Evolutionary conservation across 2,888 invertebrate genomes (phyloP).

Genomic region (Heteromyza rotundicornis): DNA sequence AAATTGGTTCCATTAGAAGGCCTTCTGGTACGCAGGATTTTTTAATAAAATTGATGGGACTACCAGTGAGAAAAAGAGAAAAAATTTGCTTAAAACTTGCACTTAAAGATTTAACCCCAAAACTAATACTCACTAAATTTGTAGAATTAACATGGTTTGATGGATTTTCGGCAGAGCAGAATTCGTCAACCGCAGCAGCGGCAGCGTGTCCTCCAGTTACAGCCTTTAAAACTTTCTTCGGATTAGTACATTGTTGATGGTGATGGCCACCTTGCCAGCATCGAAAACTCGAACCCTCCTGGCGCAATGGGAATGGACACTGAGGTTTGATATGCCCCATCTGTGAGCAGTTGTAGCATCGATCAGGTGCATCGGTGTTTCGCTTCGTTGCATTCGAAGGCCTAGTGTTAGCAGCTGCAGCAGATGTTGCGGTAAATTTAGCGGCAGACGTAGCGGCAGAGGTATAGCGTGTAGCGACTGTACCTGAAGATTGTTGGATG

Average conservation of each 20-base stretch:
- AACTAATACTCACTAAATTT: slow-evolving; percentile 14
- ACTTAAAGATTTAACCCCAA: slow-evolving; percentile 4
- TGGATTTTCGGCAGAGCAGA: no score
- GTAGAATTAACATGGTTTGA: no score
- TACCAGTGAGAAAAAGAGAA: slow-evolving; percentile 24
- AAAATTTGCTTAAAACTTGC: slow-evolving; percentile 4
- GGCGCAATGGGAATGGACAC: not conserved
- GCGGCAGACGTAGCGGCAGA: not conserved
- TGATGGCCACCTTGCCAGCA: not conserved
- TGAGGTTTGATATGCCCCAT: no score
- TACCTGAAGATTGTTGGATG: no score
- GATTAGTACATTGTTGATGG: not conserved
- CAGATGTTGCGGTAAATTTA: not conserved
- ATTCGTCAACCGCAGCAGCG: no score
- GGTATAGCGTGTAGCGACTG: not conserved
- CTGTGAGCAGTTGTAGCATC: not conserved
- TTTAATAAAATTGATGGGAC: slow-evolving; percentile 16
- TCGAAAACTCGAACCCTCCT: not conserved
- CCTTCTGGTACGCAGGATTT: not conserved
- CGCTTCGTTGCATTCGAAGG: no score
- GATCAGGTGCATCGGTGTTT: not conserved
- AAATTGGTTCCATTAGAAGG: not conserved
- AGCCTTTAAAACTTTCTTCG: no score
- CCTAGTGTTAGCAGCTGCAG: no score
- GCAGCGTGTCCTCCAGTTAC: no score